Base-by-base conservation (phyloP, 2,797 vertebrate species). In the Pipistrellus pipistrellus region DNA sequence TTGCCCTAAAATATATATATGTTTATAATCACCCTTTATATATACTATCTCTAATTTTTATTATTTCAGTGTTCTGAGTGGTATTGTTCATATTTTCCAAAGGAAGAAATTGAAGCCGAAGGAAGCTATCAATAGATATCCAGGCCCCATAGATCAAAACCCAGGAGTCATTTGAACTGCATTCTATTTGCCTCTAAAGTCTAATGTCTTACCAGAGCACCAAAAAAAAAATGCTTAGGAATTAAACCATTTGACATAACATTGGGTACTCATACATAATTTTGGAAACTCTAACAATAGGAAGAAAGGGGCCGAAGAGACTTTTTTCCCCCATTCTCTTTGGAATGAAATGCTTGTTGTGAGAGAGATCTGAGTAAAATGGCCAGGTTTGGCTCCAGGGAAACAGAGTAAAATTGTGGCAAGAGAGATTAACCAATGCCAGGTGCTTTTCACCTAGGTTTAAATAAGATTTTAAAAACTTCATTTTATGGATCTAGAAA, bases 341-440 rank as follows among this genome's bases (percentile, higher is more conserved):
- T 55, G 12, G 81, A 57, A 57, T 27, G 64, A 80, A 86, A 68
- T 69, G 13, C 6, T 57, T 41, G 2, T 35, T 51, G 1, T 66
- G 78, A 81, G 20, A 72, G 48, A 53, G 57, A 71, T n/a, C 21
- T 68, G 51, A 86, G 14, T 46, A 32, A 82, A 57, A 15, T 46
- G 78, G 59, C 44, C 35, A 72, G 8, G 3, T 91, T 89, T 93
- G 81, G 17, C 76, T 64, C 57, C 15, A 88, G 48, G 30, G 80
- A 75, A 71, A 48, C n/a, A 80, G 25, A 69, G n/a, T 69, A 46
- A 96, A 93, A 86, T 35, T 35, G 21, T 71, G 55, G n/a, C 20
- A 86, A 48, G 12, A 13, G 14, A 38, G 3, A 86, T 89, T 83
- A 82, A 62, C 23, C 23, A 81, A 11, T 57, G 35, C 3, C 38